A percentile compares a stretch with the other conserved stretches of the same genome.
Conservation (phyloP, 2,797 vertebrate genomes). For the Sebastes wilsoni region DNA sequence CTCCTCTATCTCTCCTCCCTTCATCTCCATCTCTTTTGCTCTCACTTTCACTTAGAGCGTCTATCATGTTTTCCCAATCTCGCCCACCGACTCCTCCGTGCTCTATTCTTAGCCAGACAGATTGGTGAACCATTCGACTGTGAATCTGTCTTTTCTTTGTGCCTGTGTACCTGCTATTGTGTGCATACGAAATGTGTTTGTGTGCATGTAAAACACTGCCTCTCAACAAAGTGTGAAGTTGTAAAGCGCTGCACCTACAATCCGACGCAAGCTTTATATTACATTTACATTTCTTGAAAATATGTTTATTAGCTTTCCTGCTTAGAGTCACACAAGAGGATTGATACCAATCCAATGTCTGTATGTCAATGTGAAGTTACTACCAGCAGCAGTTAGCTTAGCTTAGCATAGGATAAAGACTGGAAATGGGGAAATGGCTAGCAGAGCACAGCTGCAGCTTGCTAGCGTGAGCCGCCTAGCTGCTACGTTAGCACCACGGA, state of each 20-base stretch:
- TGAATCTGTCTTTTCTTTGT: slow-evolving; percentile 16
- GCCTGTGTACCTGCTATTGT: neutral
- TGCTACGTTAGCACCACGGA: too few species aligned
- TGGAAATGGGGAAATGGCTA: neutral
- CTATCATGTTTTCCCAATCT: slow-evolving; percentile 54
- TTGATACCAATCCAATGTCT: neutral
- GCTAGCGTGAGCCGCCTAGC: neutral
- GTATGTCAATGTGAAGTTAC: neutral
- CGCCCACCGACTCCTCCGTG: slow-evolving; percentile 13
- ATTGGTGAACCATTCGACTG: slow-evolving; percentile 27
- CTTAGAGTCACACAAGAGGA: neutral
- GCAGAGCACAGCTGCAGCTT: neutral
- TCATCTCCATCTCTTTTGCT: slow-evolving; percentile 45
- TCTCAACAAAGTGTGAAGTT: neutral
- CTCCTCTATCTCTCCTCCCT: slow-evolving; percentile 31
- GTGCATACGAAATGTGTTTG: neutral
- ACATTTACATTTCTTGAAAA: neutral
- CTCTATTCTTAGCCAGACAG: slow-evolving; percentile 55
- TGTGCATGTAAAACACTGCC: neutral
- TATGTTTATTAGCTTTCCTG: neutral
- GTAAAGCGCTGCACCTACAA: neutral
- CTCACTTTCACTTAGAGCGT: slow-evolving; percentile 39
- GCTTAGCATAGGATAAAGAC: neutral
- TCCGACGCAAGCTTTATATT: neutral
- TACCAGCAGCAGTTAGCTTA: neutral